These are phyloP conservation scores for Apus apus DNA, from an alignment of 2,113 vertebrate genomes.

Conservation along the genomic window DNA sequence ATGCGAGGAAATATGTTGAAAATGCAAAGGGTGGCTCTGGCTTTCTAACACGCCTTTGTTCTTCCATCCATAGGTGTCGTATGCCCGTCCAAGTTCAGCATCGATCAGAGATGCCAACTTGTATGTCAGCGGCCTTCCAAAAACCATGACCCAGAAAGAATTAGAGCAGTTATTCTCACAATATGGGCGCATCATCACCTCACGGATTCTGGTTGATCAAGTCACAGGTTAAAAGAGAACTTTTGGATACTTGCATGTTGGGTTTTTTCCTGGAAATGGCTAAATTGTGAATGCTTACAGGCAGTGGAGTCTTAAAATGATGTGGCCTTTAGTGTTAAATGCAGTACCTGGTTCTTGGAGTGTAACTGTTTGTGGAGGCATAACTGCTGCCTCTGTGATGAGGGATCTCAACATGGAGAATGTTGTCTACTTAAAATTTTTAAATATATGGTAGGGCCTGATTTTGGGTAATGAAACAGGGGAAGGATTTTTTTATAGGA, in stretches of 20 bases:
- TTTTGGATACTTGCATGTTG: neutral
- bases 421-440: neutral
- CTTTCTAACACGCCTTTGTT: neutral
- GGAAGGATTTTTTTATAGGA: neutral
- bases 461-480: neutral
- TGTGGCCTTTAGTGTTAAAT: rapidly evolving
- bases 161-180: slow-evolving; percentile 99
- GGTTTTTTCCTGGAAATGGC: neutral
- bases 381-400: neutral
- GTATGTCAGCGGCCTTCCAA: slow-evolving; percentile 98
- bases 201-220: slow-evolving; percentile 99
- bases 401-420: neutral
- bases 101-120: slow-evolving; percentile 98
- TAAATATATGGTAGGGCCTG: neutral
- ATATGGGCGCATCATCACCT: slow-evolving; percentile 99
- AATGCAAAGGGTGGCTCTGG: neutral
- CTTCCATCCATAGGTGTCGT: slow-evolving; percentile 86
- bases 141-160: slow-evolving; percentile 99
- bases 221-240: slow-evolving; percentile 91
- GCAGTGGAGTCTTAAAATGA: neutral
- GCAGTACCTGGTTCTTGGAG: neutral
- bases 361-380: neutral
- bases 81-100: slow-evolving; percentile 97
- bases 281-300: neutral
- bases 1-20: neutral